These are phyloP conservation scores for Azemiops feae DNA, from an alignment of 2,113 vertebrate genomes.

Conservation along the genomic window DNA sequence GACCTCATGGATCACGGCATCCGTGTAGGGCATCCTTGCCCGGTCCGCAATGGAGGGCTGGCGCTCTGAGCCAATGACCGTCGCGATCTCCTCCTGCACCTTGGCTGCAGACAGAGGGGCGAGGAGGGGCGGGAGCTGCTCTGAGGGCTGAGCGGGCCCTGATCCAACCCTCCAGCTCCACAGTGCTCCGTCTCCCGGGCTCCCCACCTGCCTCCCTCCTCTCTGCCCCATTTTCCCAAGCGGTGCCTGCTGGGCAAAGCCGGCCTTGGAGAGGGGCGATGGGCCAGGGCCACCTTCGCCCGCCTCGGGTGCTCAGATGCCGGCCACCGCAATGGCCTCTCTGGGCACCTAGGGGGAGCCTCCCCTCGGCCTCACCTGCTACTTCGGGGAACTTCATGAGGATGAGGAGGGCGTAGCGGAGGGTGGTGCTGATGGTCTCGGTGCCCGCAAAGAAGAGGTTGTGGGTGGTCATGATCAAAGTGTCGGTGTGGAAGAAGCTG, in stretches of 20 bases:
- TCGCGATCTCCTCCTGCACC: conserved; percentile 35
- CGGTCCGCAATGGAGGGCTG: conserved; percentile 14
- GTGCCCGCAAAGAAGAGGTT: conserved; percentile 77
- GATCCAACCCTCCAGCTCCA: not conserved
- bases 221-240: not conserved
- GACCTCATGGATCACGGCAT: conserved; percentile 37
- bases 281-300: not conserved
- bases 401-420: conserved; percentile 69
- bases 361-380: conserved; percentile 56
- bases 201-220: not conserved
- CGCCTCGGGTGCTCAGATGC: not conserved
- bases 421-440: conserved; percentile 75
- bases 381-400: conserved; percentile 74
- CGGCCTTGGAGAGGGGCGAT: not conserved
- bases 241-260: not conserved
- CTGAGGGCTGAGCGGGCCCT: not conserved
- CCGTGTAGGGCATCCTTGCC: conserved; percentile 29
- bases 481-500: conserved; percentile 72
- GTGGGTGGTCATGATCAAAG: conserved; percentile 65
- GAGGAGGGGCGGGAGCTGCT: not conserved
- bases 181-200: not conserved
- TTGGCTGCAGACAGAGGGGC: not conserved
- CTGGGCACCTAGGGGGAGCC: not conserved
- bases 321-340: fast-evolving
- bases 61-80: conserved; percentile 5